These are phyloP conservation scores for Drosophila picticornis DNA, from an alignment of 2,888 invertebrate species.

Conservation along the genomic window DNA sequence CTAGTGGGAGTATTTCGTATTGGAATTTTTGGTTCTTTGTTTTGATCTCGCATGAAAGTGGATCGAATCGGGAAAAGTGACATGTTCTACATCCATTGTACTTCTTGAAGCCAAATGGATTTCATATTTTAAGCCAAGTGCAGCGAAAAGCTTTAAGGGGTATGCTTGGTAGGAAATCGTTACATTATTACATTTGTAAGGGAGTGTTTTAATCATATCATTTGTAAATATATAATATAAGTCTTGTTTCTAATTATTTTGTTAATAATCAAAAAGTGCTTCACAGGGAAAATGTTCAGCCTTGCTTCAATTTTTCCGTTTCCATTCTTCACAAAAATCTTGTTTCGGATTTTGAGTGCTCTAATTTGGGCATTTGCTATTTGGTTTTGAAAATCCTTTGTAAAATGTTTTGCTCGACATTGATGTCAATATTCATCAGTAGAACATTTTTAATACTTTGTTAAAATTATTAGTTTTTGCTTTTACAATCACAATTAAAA, in stretches of 20 bases:
- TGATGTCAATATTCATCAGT: background rate
- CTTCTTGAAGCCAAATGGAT: constrained; percentile 1
- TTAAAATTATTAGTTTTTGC: background rate
- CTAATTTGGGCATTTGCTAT: background rate
- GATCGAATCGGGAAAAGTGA: constrained; percentile 11
- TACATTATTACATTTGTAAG: background rate
- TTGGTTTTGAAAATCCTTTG: background rate
- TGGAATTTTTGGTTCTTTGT: constrained; percentile 30
- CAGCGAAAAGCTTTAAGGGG: background rate
- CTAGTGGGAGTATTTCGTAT: constrained; percentile 27
- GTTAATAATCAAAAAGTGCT: background rate
- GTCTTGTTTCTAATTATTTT: background rate
- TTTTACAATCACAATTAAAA: background rate
- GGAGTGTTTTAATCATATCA: background rate
- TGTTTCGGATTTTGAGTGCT: background rate
- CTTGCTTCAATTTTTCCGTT: background rate
- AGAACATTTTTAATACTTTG: background rate
- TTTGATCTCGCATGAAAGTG: constrained; percentile 21
- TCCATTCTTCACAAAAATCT: background rate
- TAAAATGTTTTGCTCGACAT: background rate
- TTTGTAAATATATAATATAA: background rate
- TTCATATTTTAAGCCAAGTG: constrained; percentile 1
- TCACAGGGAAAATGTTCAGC: background rate
- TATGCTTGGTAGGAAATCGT: background rate
- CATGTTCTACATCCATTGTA: constrained; percentile 1